phyloP scores from a whole-genome alignment of 2,113 vertebrate species.

The Alosa alosa region DNA sequence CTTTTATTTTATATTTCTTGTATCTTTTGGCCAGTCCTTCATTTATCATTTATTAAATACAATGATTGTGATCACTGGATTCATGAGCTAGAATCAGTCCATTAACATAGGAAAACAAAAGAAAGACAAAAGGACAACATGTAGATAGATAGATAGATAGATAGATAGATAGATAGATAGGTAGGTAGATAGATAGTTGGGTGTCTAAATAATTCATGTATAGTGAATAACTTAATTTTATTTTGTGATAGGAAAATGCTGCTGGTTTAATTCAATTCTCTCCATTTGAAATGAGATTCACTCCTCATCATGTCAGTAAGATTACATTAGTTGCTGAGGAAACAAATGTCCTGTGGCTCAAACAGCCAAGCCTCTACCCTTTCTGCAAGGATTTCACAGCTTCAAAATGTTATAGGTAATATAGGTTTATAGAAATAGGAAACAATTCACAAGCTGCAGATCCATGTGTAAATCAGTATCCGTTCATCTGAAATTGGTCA shows the following conservation, averaged over 20 bases:
- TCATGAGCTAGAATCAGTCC: no score
- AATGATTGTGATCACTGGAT: no score
- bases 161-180: background rate
- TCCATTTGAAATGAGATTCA: constrained; percentile 24
- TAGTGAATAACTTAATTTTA: background rate
- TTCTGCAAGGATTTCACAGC: background rate
- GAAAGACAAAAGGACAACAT: no score
- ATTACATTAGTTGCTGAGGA: constrained; percentile 29
- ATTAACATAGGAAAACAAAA: no score
- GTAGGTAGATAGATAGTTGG: constrained; percentile 5
- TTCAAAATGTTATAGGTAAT: background rate
- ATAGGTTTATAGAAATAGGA: background rate
- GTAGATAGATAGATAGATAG: no score
- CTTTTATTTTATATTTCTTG: background rate
- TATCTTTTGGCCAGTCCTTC: background rate
- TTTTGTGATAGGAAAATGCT: constrained; percentile 28
- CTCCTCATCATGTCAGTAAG: constrained; percentile 34
- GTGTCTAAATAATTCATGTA: background rate
- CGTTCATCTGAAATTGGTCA: background rate
- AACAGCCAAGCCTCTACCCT: background rate
- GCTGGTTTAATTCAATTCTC: constrained; percentile 40
- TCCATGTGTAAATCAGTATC: background rate
- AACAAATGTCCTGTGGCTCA: constrained; percentile 24
- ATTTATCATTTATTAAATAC: background rate
- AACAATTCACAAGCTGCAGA: background rate